Evolutionary conservation across 2,797 vertebrate genomes (phyloP).

Genomic region (Eulemur rubriventer): DNA sequence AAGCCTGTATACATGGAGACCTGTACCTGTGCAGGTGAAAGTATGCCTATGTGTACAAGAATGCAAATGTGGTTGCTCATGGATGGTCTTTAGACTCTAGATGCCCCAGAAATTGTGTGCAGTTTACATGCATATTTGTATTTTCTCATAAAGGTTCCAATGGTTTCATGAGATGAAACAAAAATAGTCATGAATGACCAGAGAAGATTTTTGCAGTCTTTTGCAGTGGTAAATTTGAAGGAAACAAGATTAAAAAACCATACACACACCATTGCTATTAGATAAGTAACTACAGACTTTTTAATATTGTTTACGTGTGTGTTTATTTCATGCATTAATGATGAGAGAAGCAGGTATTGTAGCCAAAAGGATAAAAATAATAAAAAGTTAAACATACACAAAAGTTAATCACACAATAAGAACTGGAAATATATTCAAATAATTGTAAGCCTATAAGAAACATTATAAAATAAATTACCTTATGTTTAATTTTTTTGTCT

Average conservation of each 20-base stretch:
- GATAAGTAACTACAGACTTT: slow-evolving; percentile 5
- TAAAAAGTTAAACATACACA: not conserved
- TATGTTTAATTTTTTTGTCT: not conserved
- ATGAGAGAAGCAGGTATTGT: not conserved
- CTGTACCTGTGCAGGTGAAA: not conserved
- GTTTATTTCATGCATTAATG: slow-evolving; percentile 36
- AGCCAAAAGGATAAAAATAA: slow-evolving; percentile 50
- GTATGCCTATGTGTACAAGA: not conserved
- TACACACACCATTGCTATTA: not conserved
- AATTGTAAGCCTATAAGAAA: slow-evolving; percentile 37
- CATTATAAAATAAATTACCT: slow-evolving; percentile 41
- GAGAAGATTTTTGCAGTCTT: not conserved
- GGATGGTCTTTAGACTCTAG: not conserved
- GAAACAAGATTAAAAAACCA: not conserved
- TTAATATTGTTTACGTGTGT: slow-evolving; percentile 33
- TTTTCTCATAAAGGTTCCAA: not conserved
- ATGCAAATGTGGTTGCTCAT: not conserved
- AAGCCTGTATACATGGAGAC: not conserved
- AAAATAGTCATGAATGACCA: not conserved
- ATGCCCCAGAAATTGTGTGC: not conserved
- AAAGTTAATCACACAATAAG: slow-evolving; percentile 8
- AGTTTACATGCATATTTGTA: not conserved
- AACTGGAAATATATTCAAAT: slow-evolving; percentile 36
- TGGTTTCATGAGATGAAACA: not conserved
- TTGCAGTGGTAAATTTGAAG: not conserved